Percentiles rank a stretch among this genome's conserved stretches.
Evolutionary conservation across 2,113 vertebrate genomes (phyloP).

Genomic region (Eublepharis macularius): DNA sequence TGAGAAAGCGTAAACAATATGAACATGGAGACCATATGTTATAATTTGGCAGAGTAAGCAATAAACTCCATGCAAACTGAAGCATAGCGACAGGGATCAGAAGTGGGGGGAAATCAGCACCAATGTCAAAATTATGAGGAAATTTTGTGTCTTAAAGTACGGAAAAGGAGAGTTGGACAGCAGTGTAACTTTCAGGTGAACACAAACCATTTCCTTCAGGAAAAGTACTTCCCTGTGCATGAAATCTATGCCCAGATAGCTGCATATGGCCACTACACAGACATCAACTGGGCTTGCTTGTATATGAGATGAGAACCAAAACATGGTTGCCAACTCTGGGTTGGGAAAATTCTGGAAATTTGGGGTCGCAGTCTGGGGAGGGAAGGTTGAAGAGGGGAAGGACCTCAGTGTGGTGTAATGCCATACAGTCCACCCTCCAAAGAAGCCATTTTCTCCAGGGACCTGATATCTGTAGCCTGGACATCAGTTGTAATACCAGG

Average conservation of each 20-base stretch:
- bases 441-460: no score
- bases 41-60: background rate
- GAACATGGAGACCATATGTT: background rate
- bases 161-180: background rate
- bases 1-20: background rate
- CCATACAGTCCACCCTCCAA: no score
- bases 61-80: background rate
- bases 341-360: no score
- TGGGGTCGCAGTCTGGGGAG: no score
- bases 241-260: background rate
- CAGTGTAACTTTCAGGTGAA: background rate
- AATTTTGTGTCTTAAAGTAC: background rate
- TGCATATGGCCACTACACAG: background rate
- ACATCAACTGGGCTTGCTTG: background rate
- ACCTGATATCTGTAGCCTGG: no score
- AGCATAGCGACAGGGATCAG: background rate
- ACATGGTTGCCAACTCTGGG: background rate
- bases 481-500: no score
- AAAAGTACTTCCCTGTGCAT: background rate
- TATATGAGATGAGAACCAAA: background rate
- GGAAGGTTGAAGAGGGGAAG: no score
- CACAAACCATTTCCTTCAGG: background rate
- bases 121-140: background rate
- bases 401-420: no score
- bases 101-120: background rate